These are phyloP conservation scores for Galerucella pusilla DNA, from an alignment of 2,888 invertebrate genomes.

Conservation along the genomic window DNA sequence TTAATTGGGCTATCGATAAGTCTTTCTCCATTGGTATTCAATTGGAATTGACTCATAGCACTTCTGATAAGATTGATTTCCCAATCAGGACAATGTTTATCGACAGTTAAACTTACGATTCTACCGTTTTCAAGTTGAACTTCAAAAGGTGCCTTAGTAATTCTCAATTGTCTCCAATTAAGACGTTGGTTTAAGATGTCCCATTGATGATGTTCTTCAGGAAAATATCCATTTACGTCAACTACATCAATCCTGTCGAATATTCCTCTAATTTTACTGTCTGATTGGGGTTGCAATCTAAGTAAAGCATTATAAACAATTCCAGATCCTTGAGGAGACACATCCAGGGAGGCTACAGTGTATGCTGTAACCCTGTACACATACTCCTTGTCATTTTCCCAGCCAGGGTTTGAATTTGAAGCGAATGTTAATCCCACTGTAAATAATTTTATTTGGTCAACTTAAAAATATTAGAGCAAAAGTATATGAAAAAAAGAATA, in stretches of 20 bases:
- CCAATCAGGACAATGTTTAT: conserved; percentile 69
- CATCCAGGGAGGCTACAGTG: conserved; percentile 71
- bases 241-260: conserved; percentile 68
- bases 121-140: conserved; percentile 72
- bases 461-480: conserved; percentile 2
- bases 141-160: conserved; percentile 72
- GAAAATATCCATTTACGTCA: conserved; percentile 66
- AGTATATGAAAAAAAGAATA: too few species aligned
- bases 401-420: conserved; percentile 63
- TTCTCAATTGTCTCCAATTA: conserved; percentile 67
- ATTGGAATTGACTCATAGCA: conserved; percentile 76
- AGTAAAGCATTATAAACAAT: conserved; percentile 69
- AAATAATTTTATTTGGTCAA: conserved; percentile 13
- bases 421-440: conserved; percentile 61
- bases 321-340: conserved; percentile 69
- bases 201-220: conserved; percentile 65
- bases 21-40: conserved; percentile 68
- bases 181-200: conserved; percentile 66
- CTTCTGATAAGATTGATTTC: conserved; percentile 78
- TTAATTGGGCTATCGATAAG: conserved; percentile 69
- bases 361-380: conserved; percentile 68
- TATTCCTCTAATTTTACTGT: conserved; percentile 64
- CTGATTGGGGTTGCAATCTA: conserved; percentile 67
- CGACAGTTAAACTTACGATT: conserved; percentile 70
- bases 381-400: conserved; percentile 71